phyloP scores from a whole-genome alignment of 2,113 vertebrate species.

The Ctenomys sociabilis region DNA sequence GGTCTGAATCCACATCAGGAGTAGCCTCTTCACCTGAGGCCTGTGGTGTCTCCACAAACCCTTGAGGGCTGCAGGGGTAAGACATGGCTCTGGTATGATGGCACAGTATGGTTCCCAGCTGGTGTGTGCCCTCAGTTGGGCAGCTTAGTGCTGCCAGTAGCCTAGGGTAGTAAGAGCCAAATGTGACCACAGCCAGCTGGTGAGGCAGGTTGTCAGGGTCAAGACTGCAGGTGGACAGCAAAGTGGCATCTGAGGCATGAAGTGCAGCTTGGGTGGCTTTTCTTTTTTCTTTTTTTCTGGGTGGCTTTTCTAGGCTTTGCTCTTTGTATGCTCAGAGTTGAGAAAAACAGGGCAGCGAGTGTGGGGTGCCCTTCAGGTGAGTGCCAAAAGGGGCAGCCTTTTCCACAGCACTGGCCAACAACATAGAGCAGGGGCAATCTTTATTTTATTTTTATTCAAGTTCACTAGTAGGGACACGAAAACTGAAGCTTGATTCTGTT shows the following conservation, averaged over 20 bases:
- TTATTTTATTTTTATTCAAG: neutral
- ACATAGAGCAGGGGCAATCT: no score
- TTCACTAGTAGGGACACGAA: neutral
- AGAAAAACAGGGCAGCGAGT: neutral
- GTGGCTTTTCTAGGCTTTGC: neutral
- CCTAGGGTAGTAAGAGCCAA: neutral
- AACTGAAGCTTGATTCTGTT: neutral
- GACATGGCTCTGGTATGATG: rapidly evolving
- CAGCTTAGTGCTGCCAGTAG: neutral
- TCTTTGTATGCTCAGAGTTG: neutral
- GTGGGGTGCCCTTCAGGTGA: neutral
- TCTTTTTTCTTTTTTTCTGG: no score
- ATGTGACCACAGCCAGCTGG: neutral
- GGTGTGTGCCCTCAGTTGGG: neutral
- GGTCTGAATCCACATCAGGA: neutral
- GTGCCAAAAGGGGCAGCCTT: neutral
- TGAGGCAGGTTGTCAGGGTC: neutral
- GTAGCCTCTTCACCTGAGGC: neutral
- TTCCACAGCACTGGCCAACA: rapidly evolving
- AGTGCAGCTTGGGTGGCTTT: neutral
- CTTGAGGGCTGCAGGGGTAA: neutral
- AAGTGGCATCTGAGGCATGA: neutral
- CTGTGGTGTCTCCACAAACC: neutral
- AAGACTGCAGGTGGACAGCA: neutral
- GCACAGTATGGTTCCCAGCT: neutral